Percentiles rank a stretch among this genome's conserved stretches.
Conservation (phyloP, 2,113 vertebrate genomes). For the Recurvirostra avosetta region DNA sequence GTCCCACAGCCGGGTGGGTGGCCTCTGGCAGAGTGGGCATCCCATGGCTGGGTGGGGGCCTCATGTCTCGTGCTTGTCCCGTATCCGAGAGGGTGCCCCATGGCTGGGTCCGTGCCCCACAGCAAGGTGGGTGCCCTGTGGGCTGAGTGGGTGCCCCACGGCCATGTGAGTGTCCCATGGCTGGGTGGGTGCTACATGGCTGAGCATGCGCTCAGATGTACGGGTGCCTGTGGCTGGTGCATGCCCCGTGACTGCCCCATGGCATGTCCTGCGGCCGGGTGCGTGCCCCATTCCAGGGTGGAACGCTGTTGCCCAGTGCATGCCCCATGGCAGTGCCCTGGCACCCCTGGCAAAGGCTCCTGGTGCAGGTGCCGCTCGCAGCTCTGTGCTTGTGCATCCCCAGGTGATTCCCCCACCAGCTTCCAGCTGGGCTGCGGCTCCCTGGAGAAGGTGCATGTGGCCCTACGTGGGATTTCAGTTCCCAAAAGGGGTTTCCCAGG, state of each 20-base stretch:
- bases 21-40: too few species aligned
- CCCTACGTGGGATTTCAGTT: neutral
- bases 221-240: neutral
- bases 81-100: too few species aligned
- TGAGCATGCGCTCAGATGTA: too few species aligned
- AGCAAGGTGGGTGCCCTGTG: too few species aligned
- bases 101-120: too few species aligned
- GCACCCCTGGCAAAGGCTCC: too few species aligned
- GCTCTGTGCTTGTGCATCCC: too few species aligned
- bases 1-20: neutral
- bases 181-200: neutral
- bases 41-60: neutral
- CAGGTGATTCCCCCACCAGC: too few species aligned
- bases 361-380: neutral
- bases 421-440: accelerated
- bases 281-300: neutral
- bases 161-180: too few species aligned
- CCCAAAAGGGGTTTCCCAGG: neutral
- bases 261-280: neutral
- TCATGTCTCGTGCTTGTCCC: too few species aligned
- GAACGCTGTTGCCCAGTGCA: neutral
- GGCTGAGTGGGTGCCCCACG: neutral
- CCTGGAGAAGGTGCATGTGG: neutral
- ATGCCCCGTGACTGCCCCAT: neutral
- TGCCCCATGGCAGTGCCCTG: neutral